Evolutionary conservation across 2,797 vertebrate species (phyloP), one percentile per base, ranked within the genome.

Genomic region (Sebastes hubbsi): DNA sequence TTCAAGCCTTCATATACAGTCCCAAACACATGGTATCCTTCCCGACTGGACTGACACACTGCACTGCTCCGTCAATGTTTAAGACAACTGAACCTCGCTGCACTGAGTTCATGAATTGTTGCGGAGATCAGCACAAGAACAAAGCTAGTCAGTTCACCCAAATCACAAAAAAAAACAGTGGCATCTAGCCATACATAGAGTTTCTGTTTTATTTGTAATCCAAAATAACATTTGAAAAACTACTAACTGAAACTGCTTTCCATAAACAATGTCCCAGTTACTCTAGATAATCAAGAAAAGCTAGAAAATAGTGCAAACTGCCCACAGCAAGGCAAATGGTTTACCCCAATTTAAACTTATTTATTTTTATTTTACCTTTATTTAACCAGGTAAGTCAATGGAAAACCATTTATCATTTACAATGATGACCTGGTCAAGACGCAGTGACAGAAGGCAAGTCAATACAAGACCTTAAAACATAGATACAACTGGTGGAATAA

Each of bases 331-430:
- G 4, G 14, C 24, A 18, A 18, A 18, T 25, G 10, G 29, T 46
- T 18, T 27, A 18, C 5, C 24, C 38, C 24, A 25, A 58, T 11
- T 16, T 18, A 25, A 27, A 46, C 6, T 6, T 46, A 18, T 46
- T 46, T 46, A 16, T 16, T 42, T 42, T 16, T 6, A 42, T 46
- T 16, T 46, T 3, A 16, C 38, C 38, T 6, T 46, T 46, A 46
- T 46, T 46, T 18, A 46, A 46, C 38, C 6, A 46, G 38, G 38
- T 46, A 46, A 16, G 6, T 46, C 14, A 46, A 1, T 18, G 0
- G 38, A 46, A 16, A 46, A 46, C 6, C 38, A 0, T 7, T 46
- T 46, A 0, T 16, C 0, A 16, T 49, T 9, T 49, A 49, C 18
- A 49, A 49, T 49, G 46, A 20, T 20, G 46, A 49, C 16, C 46